Conservation (phyloP, 2,113 vertebrate genomes). For the Shinisaurus crocodilurus region DNA sequence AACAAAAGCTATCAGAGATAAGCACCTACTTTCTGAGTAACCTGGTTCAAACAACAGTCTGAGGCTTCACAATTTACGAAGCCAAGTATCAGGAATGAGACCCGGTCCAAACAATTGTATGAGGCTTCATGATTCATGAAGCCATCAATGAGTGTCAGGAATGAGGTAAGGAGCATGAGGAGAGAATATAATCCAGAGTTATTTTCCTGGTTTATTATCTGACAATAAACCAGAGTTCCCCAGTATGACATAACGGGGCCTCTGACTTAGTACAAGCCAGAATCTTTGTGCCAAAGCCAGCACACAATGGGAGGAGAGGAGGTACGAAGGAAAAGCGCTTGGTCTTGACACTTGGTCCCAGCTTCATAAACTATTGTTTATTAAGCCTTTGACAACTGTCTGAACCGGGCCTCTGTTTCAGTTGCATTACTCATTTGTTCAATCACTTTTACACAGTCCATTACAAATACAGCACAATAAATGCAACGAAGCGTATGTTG, state of each 20-base stretch:
- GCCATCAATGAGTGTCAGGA: not conserved
- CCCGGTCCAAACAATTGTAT: not conserved
- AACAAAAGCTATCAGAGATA: not conserved
- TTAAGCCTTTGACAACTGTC: not conserved
- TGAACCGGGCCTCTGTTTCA: not conserved
- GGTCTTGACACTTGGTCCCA: not conserved
- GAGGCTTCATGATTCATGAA: not conserved
- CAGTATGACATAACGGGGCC: too few species aligned
- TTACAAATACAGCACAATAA: not conserved
- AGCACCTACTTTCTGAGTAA: not conserved
- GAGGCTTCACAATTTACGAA: not conserved
- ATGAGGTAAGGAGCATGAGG: too few species aligned
- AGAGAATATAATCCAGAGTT: not conserved
- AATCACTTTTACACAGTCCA: not conserved
- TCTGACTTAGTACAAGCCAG: not conserved
- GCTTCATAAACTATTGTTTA: not conserved
- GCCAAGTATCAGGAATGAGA: too few species aligned
- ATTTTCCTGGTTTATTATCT: not conserved
- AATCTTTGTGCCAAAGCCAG: not conserved
- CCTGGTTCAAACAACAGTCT: not conserved
- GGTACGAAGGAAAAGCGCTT: not conserved
- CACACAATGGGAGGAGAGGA: not conserved
- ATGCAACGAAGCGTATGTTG: not conserved
- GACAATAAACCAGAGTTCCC: not conserved
- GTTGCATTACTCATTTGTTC: not conserved